Conservation (phyloP, 2,797 vertebrate species). For the Myoxocephalus aenaeus region DNA sequence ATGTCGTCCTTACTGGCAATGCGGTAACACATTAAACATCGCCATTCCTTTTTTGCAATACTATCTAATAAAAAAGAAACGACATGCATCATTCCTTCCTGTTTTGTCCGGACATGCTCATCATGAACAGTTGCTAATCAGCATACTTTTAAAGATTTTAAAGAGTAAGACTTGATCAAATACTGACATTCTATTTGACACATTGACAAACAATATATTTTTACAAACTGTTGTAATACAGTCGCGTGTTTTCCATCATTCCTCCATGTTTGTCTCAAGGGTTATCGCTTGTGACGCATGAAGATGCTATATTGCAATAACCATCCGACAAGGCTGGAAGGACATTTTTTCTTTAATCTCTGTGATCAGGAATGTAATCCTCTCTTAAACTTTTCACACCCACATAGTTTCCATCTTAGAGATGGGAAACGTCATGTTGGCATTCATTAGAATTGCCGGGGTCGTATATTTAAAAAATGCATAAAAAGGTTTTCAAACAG, state of each 20-base stretch:
- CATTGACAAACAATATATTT: neutral
- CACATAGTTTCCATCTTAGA: conserved; percentile 19
- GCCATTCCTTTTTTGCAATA: neutral
- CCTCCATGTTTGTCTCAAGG: neutral
- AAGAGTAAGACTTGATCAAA: neutral
- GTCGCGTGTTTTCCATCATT: neutral
- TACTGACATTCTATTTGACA: neutral
- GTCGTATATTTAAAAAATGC: conserved; percentile 6
- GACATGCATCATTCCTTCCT: neutral
- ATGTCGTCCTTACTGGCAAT: neutral
- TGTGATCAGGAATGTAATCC: conserved; percentile 31
- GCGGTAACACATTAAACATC: neutral
- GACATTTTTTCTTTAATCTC: conserved; percentile 45
- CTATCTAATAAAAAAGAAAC: neutral
- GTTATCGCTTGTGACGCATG: neutral
- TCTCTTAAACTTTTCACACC: conserved; percentile 34
- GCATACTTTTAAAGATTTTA: neutral
- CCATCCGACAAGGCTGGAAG: neutral
- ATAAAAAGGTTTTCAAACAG: neutral
- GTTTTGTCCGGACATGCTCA: neutral
- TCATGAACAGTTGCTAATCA: neutral
- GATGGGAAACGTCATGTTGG: conserved; percentile 6
- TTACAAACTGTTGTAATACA: neutral
- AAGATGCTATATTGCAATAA: conserved; percentile 12
- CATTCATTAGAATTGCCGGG: conserved; percentile 14